Conservation (phyloP, 2,888 invertebrate species). For the Augochlorella aurata region DNA sequence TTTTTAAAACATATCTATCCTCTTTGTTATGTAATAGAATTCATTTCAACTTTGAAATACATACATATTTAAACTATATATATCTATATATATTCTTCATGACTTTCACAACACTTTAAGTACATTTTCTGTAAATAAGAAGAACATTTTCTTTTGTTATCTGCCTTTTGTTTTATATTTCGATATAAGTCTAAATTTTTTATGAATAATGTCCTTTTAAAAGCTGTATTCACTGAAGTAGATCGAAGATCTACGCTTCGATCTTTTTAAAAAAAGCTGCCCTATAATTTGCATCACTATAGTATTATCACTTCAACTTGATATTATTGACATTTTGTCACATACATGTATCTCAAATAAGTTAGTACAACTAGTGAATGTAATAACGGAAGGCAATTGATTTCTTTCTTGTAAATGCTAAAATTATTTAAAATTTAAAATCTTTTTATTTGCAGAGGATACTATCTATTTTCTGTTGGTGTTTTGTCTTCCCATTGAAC, state of each 20-base stretch:
- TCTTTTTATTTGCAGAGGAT: not conserved
- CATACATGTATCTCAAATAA: constrained; percentile 8
- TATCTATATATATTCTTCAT: constrained; percentile 13
- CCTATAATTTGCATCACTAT: constrained; percentile 2
- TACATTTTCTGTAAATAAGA: constrained; percentile 24
- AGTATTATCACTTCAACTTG: not conserved
- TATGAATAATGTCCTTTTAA: constrained; percentile 4
- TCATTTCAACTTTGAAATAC: constrained; percentile 25
- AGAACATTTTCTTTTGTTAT: not conserved
- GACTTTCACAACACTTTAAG: constrained; percentile 21
- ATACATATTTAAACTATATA: constrained; percentile 9
- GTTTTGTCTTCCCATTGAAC: constrained; percentile 71
- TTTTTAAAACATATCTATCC: constrained; percentile 24
- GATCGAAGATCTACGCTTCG: not conserved
- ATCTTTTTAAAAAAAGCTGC: constrained; percentile 4
- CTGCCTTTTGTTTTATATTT: not conserved
- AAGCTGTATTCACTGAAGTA: not conserved
- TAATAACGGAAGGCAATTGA: constrained; percentile 9
- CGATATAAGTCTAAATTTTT: constrained; percentile 5
- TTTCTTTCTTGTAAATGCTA: constrained; percentile 20
- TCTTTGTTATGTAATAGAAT: constrained; percentile 11
- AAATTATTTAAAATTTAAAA: constrained; percentile 23
- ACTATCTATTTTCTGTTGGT: constrained; percentile 53
- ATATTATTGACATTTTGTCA: constrained; percentile 11
- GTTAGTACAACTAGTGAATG: constrained; percentile 5